Evolutionary conservation across 2,888 invertebrate genomes (phyloP).

Genomic region (Eurytoma californica): DNA sequence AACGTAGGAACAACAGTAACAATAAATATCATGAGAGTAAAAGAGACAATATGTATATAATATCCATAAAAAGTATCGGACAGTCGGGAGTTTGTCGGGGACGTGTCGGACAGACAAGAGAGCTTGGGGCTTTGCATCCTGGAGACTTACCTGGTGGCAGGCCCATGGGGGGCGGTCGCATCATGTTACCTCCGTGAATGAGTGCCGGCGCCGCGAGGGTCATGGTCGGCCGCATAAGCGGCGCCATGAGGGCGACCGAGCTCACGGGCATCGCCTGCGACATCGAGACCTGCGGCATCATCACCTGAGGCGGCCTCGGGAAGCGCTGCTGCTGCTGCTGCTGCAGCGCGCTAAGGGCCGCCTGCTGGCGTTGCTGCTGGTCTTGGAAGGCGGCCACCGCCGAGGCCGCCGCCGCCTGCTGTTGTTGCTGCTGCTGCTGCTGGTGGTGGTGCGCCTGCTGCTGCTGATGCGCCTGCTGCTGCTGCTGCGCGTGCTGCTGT

Average conservation of each 20-base stretch:
- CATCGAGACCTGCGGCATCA: slow-evolving; percentile 75
- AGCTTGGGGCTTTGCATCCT: slow-evolving; percentile 23
- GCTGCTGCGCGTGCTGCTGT: slow-evolving; percentile 74
- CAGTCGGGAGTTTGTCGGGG: slow-evolving; percentile 15
- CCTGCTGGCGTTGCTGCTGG: slow-evolving; percentile 74
- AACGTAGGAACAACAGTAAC: slow-evolving; percentile 11
- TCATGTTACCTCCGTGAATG: slow-evolving; percentile 79
- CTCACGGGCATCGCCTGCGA: slow-evolving; percentile 75
- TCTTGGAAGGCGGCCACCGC: slow-evolving; percentile 74
- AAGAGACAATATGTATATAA: slow-evolving; percentile 31
- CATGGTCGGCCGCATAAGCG: slow-evolving; percentile 76
- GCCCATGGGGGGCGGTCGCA: slow-evolving; percentile 81
- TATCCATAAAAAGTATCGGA: slow-evolving; percentile 33
- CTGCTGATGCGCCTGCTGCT: slow-evolving; percentile 75
- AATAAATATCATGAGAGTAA: slow-evolving; percentile 38
- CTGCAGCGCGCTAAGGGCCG: slow-evolving; percentile 73
- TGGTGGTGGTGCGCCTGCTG: slow-evolving; percentile 68
- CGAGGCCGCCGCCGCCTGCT: slow-evolving; percentile 73
- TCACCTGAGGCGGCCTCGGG: slow-evolving; percentile 75
- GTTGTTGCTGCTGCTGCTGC: slow-evolving; percentile 68
- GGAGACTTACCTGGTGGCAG: slow-evolving; percentile 81
- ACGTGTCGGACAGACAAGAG: slow-evolving; percentile 11
- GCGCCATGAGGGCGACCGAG: slow-evolving; percentile 77
- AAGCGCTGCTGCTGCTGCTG: slow-evolving; percentile 76
- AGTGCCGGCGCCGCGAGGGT: slow-evolving; percentile 77